These are phyloP conservation scores for Chelonus insularis DNA, from an alignment of 1,140 invertebrate genomes.

Conservation along the genomic window DNA sequence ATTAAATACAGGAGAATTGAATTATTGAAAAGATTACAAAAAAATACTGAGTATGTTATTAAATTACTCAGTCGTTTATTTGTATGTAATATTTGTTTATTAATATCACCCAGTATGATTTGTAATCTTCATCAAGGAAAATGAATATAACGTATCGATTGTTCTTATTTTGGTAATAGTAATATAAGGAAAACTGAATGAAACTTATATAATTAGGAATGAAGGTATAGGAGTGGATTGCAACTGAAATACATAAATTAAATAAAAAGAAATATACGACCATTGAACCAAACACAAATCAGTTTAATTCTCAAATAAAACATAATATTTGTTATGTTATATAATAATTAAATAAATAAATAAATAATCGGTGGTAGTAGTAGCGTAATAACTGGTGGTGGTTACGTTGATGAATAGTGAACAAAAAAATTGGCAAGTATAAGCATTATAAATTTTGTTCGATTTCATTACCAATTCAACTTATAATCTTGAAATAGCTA, in stretches of 20 bases:
- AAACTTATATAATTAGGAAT: neutral
- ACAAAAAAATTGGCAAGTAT: slow-evolving; percentile 34
- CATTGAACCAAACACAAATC: slow-evolving; percentile 60
- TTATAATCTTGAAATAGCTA: too few relatives aligned
- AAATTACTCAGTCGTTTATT: too few relatives aligned
- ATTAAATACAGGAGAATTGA: neutral
- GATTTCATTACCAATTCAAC: too few relatives aligned
- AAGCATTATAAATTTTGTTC: neutral
- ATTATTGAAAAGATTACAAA: too few relatives aligned
- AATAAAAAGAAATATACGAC: slow-evolving; percentile 54
- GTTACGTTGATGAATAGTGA: slow-evolving; percentile 32
- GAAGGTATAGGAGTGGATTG: slow-evolving; percentile 19
- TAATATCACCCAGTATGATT: too few relatives aligned
- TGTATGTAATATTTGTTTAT: too few relatives aligned
- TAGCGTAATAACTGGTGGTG: slow-evolving; percentile 37
- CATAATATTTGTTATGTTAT: slow-evolving; percentile 57
- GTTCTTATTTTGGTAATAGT: neutral
- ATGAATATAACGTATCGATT: too few relatives aligned
- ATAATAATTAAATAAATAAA: slow-evolving; percentile 58
- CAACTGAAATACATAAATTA: slow-evolving; percentile 54
- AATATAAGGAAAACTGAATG: neutral
- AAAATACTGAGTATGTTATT: too few relatives aligned
- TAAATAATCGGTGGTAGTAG: slow-evolving; percentile 54
- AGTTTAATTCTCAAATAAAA: slow-evolving; percentile 62
- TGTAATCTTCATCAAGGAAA: too few relatives aligned